These are phyloP conservation scores for Epinephelus fuscoguttatus DNA, from an alignment of 2,113 vertebrate genomes.

Conservation along the genomic window DNA sequence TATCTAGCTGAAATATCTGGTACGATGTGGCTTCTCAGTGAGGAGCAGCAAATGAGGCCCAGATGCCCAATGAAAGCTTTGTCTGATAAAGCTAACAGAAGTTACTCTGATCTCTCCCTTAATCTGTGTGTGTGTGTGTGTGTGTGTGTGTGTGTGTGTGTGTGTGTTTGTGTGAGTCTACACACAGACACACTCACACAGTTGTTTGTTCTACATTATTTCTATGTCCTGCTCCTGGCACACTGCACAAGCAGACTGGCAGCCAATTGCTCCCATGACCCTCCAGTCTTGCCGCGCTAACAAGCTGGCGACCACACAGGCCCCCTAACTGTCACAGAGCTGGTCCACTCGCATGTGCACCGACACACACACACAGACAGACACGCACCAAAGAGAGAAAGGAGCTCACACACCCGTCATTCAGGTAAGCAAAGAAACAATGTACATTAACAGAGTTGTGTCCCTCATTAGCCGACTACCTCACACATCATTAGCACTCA, in stretches of 20 bases:
- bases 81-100: constrained; percentile 82
- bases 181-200: constrained; percentile 40
- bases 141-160: constrained; percentile 17
- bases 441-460: background rate
- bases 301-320: constrained; percentile 83
- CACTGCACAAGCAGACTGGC: constrained; percentile 77
- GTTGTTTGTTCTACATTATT: constrained; percentile 78
- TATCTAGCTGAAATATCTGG: constrained; percentile 69
- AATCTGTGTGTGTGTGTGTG: constrained; percentile 59
- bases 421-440: constrained; percentile 42
- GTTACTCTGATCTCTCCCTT: constrained; percentile 81
- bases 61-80: constrained; percentile 80
- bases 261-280: constrained; percentile 85
- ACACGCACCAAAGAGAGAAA: background rate
- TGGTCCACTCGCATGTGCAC: constrained; percentile 31
- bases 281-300: constrained; percentile 83
- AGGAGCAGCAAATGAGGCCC: constrained; percentile 74
- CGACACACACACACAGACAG: constrained; percentile 1
- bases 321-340: constrained; percentile 64
- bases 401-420: constrained; percentile 34
- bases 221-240: constrained; percentile 81
- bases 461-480: constrained; percentile 29
- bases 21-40: constrained; percentile 63
- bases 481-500: constrained; percentile 42
- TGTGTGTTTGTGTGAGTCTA: background rate